Conservation (phyloP, 1,140 invertebrate genomes). For the Drosophila navojoa region DNA sequence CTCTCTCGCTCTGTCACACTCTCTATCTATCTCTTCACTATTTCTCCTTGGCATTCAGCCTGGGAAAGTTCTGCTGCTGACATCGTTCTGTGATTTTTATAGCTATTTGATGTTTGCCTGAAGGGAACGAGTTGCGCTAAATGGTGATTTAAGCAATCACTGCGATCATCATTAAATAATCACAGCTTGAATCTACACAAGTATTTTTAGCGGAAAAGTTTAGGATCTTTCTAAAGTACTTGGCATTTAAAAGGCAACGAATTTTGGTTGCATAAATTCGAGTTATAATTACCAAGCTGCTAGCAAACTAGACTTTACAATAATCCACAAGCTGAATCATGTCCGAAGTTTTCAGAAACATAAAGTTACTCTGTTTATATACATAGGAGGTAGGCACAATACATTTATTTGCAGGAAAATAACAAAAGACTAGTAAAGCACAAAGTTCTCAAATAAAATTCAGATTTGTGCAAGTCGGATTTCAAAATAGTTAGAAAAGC, state of each 20-base stretch:
- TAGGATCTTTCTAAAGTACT: neutral
- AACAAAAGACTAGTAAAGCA: too few species aligned
- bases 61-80: slow-evolving; percentile 69
- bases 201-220: too few species aligned
- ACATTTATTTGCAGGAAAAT: too few species aligned
- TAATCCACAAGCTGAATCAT: too few species aligned
- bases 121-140: slow-evolving; percentile 7
- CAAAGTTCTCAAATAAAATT: too few species aligned
- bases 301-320: too few species aligned
- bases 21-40: neutral
- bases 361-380: too few species aligned
- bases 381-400: too few species aligned
- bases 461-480: too few species aligned
- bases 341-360: too few species aligned
- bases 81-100: slow-evolving; percentile 48
- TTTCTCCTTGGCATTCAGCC: neutral
- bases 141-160: slow-evolving; percentile 30
- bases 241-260: neutral
- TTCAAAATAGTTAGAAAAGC: neutral
- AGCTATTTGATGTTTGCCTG: slow-evolving; percentile 7
- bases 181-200: neutral
- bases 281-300: too few species aligned
- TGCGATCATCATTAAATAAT: neutral
- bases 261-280: neutral
- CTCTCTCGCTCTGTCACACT: neutral